Evolutionary conservation across 2,113 vertebrate species (phyloP).

Genomic region (Leptocoma aspasia): DNA sequence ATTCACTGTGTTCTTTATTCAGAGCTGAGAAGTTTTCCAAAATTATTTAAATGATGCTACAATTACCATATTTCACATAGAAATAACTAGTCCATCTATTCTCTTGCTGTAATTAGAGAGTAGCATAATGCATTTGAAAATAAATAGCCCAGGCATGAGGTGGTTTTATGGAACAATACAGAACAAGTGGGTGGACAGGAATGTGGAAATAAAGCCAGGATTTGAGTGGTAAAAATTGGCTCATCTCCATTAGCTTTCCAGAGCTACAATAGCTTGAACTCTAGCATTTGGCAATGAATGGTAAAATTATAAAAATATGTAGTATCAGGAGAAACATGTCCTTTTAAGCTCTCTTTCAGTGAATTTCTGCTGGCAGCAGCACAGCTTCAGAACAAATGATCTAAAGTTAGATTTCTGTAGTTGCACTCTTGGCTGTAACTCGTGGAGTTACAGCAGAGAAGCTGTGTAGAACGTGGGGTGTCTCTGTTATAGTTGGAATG

Average conservation of each 20-base stretch:
- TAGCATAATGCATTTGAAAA: slow-evolving; percentile 38
- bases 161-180: slow-evolving; percentile 42
- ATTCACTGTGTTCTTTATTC: slow-evolving; percentile 3
- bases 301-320: not conserved
- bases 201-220: slow-evolving; percentile 14
- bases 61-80: slow-evolving; percentile 7
- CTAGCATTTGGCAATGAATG: not conserved
- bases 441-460: not conserved
- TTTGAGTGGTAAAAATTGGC: not conserved
- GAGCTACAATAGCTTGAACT: slow-evolving; percentile 24
- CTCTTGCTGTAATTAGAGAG: slow-evolving; percentile 23
- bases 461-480: not conserved
- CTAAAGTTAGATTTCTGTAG: slow-evolving; percentile 14
- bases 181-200: slow-evolving; percentile 38
- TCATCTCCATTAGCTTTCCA: not conserved
- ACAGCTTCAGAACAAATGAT: not conserved
- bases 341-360: slow-evolving; percentile 18
- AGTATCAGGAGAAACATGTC: slow-evolving; percentile 3
- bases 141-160: slow-evolving; percentile 33
- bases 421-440: not conserved
- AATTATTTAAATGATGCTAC: not conserved
- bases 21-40: not conserved
- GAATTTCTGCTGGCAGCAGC: slow-evolving; percentile 1
- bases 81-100: slow-evolving; percentile 9
- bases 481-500: not conserved